Evolutionary conservation across 2,797 vertebrate species (phyloP).

Genomic region (Dipus sagitta): DNA sequence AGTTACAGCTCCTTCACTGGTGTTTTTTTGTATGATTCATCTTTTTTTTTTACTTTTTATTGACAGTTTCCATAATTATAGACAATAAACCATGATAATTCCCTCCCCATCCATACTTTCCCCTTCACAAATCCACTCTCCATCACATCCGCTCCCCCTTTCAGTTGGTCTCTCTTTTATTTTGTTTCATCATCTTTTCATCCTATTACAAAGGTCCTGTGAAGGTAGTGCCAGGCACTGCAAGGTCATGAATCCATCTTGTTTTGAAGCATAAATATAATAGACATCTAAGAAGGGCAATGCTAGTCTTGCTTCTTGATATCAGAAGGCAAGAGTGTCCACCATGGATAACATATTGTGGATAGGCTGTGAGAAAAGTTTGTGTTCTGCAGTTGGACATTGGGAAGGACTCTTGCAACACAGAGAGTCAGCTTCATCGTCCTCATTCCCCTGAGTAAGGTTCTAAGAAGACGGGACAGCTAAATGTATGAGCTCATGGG

Average conservation of each 20-base stretch:
- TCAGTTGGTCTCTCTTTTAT: too few relatives aligned
- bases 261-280: constrained; percentile 11
- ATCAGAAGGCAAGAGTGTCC: neutral
- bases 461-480: neutral
- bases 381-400: neutral
- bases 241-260: neutral
- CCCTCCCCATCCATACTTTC: too few relatives aligned
- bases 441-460: neutral
- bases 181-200: too few relatives aligned
- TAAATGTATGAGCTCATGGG: neutral
- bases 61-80: too few relatives aligned
- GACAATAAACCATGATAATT: too few relatives aligned
- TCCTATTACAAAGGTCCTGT: too few relatives aligned
- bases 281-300: neutral
- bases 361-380: neutral
- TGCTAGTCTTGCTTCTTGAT: neutral
- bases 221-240: too few relatives aligned
- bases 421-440: neutral
- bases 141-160: too few relatives aligned
- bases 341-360: neutral
- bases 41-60: neutral
- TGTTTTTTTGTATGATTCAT: neutral
- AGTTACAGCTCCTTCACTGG: neutral
- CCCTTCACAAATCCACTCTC: too few relatives aligned
- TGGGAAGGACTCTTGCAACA: neutral